Conservation (phyloP, 2,888 invertebrate genomes). For the Drosophila peninsularis region DNA sequence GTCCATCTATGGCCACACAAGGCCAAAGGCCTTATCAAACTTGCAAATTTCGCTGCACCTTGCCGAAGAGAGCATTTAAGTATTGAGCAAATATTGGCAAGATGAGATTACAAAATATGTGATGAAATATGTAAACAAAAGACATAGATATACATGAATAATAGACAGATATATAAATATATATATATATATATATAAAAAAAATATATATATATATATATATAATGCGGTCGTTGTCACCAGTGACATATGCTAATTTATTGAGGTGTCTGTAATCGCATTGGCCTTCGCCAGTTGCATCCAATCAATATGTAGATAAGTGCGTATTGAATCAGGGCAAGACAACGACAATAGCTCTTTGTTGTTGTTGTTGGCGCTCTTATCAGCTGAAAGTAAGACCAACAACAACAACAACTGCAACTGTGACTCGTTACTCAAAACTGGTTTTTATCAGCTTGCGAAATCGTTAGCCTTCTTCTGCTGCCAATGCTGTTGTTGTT, state of each 20-base stretch:
- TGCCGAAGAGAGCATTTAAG: constrained; percentile 22
- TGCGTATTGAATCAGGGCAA: constrained; percentile 30
- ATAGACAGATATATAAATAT: constrained; percentile 5
- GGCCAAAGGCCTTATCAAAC: constrained; percentile 12
- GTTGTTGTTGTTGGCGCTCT: constrained; percentile 23
- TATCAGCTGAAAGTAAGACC: constrained; percentile 45
- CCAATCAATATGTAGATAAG: constrained; percentile 34
- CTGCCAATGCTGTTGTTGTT: constrained; percentile 1
- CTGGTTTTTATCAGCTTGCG: constrained; percentile 74
- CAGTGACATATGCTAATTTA: constrained; percentile 58
- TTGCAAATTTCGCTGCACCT: constrained; percentile 30
- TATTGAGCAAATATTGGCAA: constrained; percentile 38
- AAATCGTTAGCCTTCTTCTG: constrained; percentile 42
- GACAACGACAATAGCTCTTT: constrained; percentile 16
- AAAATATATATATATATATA: background rate
- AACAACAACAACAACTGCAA: constrained; percentile 2
- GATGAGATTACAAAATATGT: constrained; percentile 32
- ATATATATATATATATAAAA: background rate
- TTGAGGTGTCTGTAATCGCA: constrained; percentile 41
- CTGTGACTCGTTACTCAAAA: constrained; percentile 40
- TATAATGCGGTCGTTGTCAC: constrained; percentile 15
- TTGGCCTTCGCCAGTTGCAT: constrained; percentile 57
- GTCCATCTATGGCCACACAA: background rate
- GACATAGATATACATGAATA: background rate
- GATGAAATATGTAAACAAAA: constrained; percentile 18